Base-by-base conservation (phyloP, 2,113 vertebrate species). In the Crotalus horridus region DNA sequence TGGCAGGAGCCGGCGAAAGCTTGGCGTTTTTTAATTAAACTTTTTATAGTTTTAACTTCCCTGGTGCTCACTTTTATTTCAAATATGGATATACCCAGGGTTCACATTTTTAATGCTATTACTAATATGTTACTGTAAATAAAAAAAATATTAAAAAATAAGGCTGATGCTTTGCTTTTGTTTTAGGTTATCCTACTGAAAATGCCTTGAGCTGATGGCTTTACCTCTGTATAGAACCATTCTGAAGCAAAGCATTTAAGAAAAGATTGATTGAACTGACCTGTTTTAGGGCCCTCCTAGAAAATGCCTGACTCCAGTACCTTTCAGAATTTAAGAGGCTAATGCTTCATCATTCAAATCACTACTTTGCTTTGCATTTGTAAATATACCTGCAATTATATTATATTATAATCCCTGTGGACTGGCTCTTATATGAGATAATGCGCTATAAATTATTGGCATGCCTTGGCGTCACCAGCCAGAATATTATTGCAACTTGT, bases 381-480 rank as follows among this genome's bases (percentile, higher is more conserved):
- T 89, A 24, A 20, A 8, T 93, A 93, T 93, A 56, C 1, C 7
- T 93, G 10, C 6, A 51, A 39, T 85, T 92, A 81, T 54, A 43
- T 69, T 90, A 51, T 61, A 91, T 89, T 89, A 86, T 9, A 93
- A 26, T 92, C 74, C 48, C 39, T 95, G 11, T 6, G 29, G 94
- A 89, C 89, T 56, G 4, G 46, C 59, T 91, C 55, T 55, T 46
- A 15, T 69, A 93, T 89, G 93, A 96, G 55, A 33, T 69, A 94
- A 93, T 54, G 90, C 0, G 0, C 88, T 94, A 91, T 93, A 93
- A 43, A 3, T 94, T 94, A 93, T n/a, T 10, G 85, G 87, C n/a
- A 89, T 91, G 86, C 88, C 94, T 96, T 85, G 94, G 89, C 54
- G 39, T 81, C 91, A 93, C 89, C 26, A 87, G 58, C 54, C 58